Base-by-base conservation (phyloP, 2,797 vertebrate genomes). In the Graptemys geographica region DNA sequence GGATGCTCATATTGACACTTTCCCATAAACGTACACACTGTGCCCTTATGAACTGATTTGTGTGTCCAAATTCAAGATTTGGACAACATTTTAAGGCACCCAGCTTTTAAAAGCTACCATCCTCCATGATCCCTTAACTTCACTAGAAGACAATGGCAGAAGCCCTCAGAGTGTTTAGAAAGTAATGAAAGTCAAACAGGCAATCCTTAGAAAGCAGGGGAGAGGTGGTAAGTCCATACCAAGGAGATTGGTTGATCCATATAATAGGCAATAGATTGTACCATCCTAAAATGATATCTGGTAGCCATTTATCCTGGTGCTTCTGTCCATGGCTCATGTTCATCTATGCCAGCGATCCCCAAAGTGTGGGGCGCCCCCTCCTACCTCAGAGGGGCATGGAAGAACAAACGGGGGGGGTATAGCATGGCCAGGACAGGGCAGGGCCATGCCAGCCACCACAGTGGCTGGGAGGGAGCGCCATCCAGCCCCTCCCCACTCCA, bases 221-320 rank as follows among this genome's bases (percentile, higher is more conserved):
- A n/a, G 9, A 69, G n/a, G 18, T 1, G 4, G 4, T 2, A 8
- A 28, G 28, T 69, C 12, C 56, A 31, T 80, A 41, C 1, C 37
- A 15, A 85, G 41, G 31, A 4, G 25, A 88, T 12, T 0, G 0
- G 49, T 0, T 90, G 7, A 78, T 1, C 0, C 5, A 79, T 2
- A 37, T 0, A 0, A 8, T 5, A 56, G 8, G 13, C 12, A 80
- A 90, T 83, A 79, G 62, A 2, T 3, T 3, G 44, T 10, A 11
- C 4, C 90, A 41, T 85, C 47, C n/a, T 47, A 37, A 90, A 69
- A 5, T 0, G 19, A 8, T 69, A 2, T 16, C 37, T 65, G 53
- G 23, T 21, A 69, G 18, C n/a, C 21, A 37, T 69, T 69, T 69
- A 69, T 37, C n/a, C 53, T 3, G 1, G 41, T 76, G 41, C 41